Conservation (phyloP, 2,888 invertebrate species). For the Dinocampus coccinellae region DNA sequence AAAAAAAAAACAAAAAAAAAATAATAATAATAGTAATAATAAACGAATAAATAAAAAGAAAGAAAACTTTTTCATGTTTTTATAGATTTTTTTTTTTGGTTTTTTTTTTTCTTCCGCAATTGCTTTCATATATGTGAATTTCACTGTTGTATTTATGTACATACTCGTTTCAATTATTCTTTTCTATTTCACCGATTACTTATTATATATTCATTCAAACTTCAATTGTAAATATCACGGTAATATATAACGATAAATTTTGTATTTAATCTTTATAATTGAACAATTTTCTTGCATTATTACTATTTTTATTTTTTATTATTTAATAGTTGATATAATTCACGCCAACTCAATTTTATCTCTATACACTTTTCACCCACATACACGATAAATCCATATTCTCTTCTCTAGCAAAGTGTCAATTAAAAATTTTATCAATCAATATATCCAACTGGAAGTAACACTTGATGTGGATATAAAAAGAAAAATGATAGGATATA, state of each 20-base stretch:
- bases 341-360: slow-evolving; percentile 5
- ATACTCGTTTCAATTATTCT: neutral
- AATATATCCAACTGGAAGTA: neutral
- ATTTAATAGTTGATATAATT: neutral
- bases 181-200: neutral
- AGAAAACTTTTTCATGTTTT: neutral
- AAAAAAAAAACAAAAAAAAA: no score
- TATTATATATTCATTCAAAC: neutral
- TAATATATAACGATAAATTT: neutral
- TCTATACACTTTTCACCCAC: neutral
- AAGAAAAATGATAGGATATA: neutral
- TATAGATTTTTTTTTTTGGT: neutral
- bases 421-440: slow-evolving; percentile 22
- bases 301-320: neutral
- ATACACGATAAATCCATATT: no score
- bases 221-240: neutral
- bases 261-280: neutral
- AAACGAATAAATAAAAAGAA: no score
- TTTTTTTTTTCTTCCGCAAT: slow-evolving; percentile 10
- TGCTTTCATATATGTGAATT: neutral
- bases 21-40: no score
- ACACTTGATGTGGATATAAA: no score
- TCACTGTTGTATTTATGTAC: neutral
- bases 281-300: neutral
- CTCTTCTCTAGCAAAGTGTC: neutral